Percentiles rank a stretch among this genome's conserved stretches.
Evolutionary conservation across 2,888 invertebrate species (phyloP).

Genomic region (Helicoverpa assulta): DNA sequence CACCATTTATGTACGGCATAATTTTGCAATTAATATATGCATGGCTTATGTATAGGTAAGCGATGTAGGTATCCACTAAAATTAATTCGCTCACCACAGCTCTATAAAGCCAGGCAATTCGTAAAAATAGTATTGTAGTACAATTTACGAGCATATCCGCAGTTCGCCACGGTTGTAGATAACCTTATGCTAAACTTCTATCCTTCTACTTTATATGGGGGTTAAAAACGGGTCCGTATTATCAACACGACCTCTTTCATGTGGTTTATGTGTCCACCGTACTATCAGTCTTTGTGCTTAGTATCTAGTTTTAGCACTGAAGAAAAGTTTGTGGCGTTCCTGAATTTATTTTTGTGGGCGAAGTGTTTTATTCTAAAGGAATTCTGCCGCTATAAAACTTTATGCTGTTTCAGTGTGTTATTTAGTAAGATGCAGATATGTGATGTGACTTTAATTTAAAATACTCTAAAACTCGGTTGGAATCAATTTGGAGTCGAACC

Average conservation of each 20-base stretch:
- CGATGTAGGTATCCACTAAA: too few relatives aligned
- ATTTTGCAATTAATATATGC: too few relatives aligned
- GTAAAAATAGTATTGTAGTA: conserved; percentile 7
- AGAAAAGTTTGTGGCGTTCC: neutral
- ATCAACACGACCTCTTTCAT: conserved; percentile 34
- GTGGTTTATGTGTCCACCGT: conserved; percentile 20
- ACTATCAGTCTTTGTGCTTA: conserved; percentile 13
- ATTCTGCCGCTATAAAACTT: too few relatives aligned
- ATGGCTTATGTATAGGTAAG: too few relatives aligned
- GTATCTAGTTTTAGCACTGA: conserved; percentile 28
- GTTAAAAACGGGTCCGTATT: conserved; percentile 27
- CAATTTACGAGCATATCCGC: conserved; percentile 21
- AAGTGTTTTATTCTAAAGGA: neutral
- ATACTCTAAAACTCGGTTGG: too few relatives aligned
- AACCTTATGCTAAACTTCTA: conserved; percentile 41
- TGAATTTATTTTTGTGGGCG: neutral
- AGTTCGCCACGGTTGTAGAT: conserved; percentile 26
- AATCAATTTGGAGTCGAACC: too few relatives aligned
- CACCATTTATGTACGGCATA: too few relatives aligned
- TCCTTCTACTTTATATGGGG: conserved; percentile 23
- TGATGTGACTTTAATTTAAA: too few relatives aligned
- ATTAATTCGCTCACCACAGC: too few relatives aligned
- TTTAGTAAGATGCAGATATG: too few relatives aligned
- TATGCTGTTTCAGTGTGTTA: too few relatives aligned
- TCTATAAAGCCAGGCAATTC: conserved; percentile 10